Base-by-base conservation (phyloP, 2,888 invertebrate species). In the Rhopalosiphum nymphaeae region DNA sequence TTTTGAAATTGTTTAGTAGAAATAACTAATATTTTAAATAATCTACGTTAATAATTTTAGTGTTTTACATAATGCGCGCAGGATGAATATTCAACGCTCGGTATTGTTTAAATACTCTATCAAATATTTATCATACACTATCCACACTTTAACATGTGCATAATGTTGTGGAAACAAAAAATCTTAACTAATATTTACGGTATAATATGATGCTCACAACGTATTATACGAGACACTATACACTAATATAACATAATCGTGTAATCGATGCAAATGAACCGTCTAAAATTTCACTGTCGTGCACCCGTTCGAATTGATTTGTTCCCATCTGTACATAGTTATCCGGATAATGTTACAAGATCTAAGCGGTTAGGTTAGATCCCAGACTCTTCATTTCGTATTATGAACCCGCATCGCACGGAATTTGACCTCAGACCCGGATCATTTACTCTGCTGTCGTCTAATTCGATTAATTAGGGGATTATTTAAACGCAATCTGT, bases 401-500 rank as follows among this genome's bases (percentile, higher is more conserved):
- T 89, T 21, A n/a, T 61, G 10, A 57, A 57, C 56, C 89, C 78
- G 21, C 42, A 57, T 89, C 61, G 46, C 46, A 21, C 21, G 61
- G 57, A 42, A 5, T 57, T 61, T 61, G 61, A 61, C 61, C 89
- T 26, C 44, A 29, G 29, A 11, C 57, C n/a, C 57, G 89, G 89
- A 89, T 56, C 61, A 46, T 61, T 89, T 89, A 89, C 44, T 61
- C 89, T 25, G n/a, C 61, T 9, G 29, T 61, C 89, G n/a, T 26
- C 44, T 61, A 46, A 61, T 44, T 61, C 89, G 89, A 89, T 89
- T 89, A 61, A 61, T 29, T n/a, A 21, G 21, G n/a, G 46, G 89
- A 78, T 78, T 78, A 57, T 89, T 61, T 61, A 57, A 89, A 89
- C 89, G 46, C 61, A 29, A 61, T 89, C 61, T n/a, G n/a, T 57